Evolutionary conservation across 2,113 vertebrate species (phyloP).

Genomic region (Aegotheles bennettii): DNA sequence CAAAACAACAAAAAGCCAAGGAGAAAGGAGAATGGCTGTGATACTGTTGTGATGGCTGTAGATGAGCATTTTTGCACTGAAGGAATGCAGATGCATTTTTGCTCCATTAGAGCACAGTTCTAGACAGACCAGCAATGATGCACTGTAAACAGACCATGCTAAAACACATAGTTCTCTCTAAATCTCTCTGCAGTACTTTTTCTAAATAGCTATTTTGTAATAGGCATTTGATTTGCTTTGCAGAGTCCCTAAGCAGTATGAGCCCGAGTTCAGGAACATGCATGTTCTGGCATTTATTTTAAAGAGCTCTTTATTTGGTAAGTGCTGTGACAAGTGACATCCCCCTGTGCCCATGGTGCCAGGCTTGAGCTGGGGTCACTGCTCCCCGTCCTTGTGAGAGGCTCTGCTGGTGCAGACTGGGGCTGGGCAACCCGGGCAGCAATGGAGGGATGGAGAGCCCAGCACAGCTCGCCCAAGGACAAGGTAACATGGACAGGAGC

Average conservation of each 20-base stretch:
- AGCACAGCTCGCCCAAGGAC: rapidly evolving
- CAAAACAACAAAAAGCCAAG: constrained; percentile 13
- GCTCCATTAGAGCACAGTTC: constrained; percentile 66
- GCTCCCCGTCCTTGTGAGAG: not conserved
- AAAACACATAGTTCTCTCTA: constrained; percentile 72
- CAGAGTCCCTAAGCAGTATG: constrained; percentile 68
- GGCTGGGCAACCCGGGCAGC: not conserved
- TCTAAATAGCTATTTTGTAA: constrained; percentile 75
- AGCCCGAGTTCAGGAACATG: not conserved
- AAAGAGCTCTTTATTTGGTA: not conserved
- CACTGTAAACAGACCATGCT: constrained; percentile 77
- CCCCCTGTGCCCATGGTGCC: not conserved
- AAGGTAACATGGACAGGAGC: rapidly evolving
- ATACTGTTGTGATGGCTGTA: constrained; percentile 66
- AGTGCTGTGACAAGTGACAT: rapidly evolving
- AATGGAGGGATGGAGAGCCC: not conserved
- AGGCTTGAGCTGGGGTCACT: rapidly evolving
- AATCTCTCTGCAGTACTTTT: constrained; percentile 67
- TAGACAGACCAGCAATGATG: constrained; percentile 62
- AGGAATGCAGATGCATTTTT: constrained; percentile 79
- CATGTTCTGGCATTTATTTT: constrained; percentile 21
- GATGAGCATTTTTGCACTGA: constrained; percentile 71
- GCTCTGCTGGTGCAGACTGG: not conserved
- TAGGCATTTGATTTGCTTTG: constrained; percentile 73
- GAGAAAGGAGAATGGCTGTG: constrained; percentile 43